Percentiles rank a stretch among this genome's conserved stretches.
These are phyloP conservation scores for Danaus plexippus DNA, from an alignment of 1,140 invertebrate species.

Conservation along the genomic window DNA sequence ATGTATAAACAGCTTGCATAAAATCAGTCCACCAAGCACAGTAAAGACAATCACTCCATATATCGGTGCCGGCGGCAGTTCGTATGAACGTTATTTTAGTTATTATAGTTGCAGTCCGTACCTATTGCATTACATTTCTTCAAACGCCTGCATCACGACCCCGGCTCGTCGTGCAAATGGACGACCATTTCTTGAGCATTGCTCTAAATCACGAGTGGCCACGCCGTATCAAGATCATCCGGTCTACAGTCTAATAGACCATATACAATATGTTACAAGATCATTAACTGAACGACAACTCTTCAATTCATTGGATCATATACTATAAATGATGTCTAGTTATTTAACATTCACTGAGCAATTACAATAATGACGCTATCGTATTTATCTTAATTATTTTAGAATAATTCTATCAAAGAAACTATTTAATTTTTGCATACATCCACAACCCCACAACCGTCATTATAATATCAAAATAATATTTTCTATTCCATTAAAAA, in stretches of 20 bases:
- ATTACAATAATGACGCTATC: no score
- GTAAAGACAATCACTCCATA: conserved; percentile 22
- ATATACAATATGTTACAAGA: conserved; percentile 8
- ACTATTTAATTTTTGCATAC: no score
- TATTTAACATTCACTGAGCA: no score
- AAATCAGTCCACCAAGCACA: conserved; percentile 21
- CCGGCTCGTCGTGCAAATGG: conserved; percentile 46
- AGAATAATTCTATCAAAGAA: no score
- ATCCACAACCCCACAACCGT: no score
- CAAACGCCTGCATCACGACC: conserved; percentile 46
- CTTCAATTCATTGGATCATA: no score
- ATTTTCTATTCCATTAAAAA: no score
- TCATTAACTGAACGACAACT: no score
- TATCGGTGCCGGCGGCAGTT: conserved; percentile 20
- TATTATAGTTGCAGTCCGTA: conserved; percentile 21
- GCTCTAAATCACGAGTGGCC: conserved; percentile 59
- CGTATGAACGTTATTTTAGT: conserved; percentile 19
- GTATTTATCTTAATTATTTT: no score
- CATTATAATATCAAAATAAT: no score
- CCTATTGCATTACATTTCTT: conserved; percentile 32
- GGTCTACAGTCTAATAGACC: conserved; percentile 36
- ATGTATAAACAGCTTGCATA: conserved; percentile 1
- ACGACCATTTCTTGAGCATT: conserved; percentile 52
- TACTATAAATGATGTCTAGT: no score
- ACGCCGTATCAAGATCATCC: conserved; percentile 51